phyloP scores from a whole-genome alignment of 1,140 invertebrate genomes.

The Centruroides vittatus region DNA sequence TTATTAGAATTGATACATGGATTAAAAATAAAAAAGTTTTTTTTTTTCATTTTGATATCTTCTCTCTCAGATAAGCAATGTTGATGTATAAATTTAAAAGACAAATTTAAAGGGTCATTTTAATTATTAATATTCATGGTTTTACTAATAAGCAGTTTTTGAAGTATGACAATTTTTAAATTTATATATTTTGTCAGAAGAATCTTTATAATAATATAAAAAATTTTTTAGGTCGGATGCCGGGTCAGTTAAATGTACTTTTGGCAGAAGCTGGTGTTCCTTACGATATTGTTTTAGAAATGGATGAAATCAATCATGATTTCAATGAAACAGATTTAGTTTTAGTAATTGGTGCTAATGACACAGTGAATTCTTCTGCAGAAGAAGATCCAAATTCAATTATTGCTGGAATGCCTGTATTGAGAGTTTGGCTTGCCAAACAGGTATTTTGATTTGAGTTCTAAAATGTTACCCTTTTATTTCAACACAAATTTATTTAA shows the following conservation, averaged over 20 bases:
- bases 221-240: conserved; percentile 55
- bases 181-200: too few relatives aligned
- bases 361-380: conserved; percentile 81
- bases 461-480: too few relatives aligned
- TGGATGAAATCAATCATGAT: conserved; percentile 87
- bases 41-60: too few relatives aligned
- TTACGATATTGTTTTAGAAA: conserved; percentile 81
- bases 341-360: conserved; percentile 80
- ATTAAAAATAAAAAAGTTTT: too few relatives aligned
- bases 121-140: too few relatives aligned
- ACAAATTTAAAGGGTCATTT: too few relatives aligned
- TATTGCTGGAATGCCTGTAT: conserved; percentile 84
- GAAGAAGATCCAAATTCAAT: conserved; percentile 82
- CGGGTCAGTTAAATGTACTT: conserved; percentile 79
- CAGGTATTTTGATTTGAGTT: conserved; percentile 40
- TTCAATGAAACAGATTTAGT: conserved; percentile 71
- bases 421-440: conserved; percentile 70
- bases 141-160: too few relatives aligned
- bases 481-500: too few relatives aligned
- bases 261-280: conserved; percentile 82
- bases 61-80: too few relatives aligned
- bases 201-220: not conserved
- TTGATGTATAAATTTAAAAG: too few relatives aligned
- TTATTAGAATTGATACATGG: too few relatives aligned
- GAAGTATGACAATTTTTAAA: too few relatives aligned